Evolutionary conservation across 1,140 invertebrate species (phyloP).

Genomic region (Popillia japonica): DNA sequence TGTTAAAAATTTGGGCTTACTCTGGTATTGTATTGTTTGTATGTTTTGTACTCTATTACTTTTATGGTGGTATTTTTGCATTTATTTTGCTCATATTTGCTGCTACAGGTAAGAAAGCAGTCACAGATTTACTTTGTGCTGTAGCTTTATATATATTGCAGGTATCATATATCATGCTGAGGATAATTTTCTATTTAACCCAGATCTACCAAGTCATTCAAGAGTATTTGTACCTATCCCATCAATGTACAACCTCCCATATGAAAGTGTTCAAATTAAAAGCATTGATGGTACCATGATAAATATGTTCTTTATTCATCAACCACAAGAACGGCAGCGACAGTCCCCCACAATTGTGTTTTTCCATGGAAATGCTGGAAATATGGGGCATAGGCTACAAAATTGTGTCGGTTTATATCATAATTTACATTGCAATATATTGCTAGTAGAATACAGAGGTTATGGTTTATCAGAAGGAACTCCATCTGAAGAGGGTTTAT

Average conservation of each 20-base stretch:
- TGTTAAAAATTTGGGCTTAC: conserved; percentile 58
- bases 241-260: conserved; percentile 82
- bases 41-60: conserved; percentile 82
- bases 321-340: conserved; percentile 71
- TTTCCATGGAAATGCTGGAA: conserved; percentile 96
- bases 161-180: conserved; percentile 85
- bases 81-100: conserved; percentile 74
- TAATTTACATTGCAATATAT: conserved; percentile 82
- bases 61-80: conserved; percentile 78
- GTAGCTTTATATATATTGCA: conserved; percentile 56
- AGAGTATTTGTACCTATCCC: conserved; percentile 86
- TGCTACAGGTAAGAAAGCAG: conserved; percentile 66
- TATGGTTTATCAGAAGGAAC: conserved; percentile 92
- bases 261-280: conserved; percentile 81
- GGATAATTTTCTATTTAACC: conserved; percentile 88
- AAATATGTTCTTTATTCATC: conserved; percentile 88
- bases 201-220: conserved; percentile 86
- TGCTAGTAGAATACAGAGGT: conserved; percentile 92
- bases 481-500: conserved; percentile 87
- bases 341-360: conserved; percentile 83
- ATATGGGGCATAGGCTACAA: conserved; percentile 89
- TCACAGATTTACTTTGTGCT: background rate
- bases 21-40: conserved; percentile 68
- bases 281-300: conserved; percentile 83
- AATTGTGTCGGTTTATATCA: conserved; percentile 83